Evolutionary conservation across 2,888 invertebrate species (phyloP).

Genomic region (Drosophila eohydei): DNA sequence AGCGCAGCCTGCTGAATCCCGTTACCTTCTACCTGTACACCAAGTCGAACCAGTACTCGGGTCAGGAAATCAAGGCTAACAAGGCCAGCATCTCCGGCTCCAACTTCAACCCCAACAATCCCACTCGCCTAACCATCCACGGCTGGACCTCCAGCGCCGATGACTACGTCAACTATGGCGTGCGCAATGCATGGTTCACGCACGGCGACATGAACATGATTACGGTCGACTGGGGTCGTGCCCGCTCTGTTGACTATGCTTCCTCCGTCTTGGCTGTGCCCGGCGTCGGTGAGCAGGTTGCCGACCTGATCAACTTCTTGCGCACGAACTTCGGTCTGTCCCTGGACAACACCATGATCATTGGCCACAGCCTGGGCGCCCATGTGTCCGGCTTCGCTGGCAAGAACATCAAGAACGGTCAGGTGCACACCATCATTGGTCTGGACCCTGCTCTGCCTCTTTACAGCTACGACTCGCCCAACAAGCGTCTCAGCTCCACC

Average conservation of each 20-base stretch:
- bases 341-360: slow-evolving; percentile 85
- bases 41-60: slow-evolving; percentile 55
- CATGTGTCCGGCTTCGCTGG: slow-evolving; percentile 88
- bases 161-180: slow-evolving; percentile 66
- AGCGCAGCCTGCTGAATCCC: slow-evolving; percentile 57
- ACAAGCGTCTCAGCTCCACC: slow-evolving; percentile 61
- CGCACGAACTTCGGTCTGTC: slow-evolving; percentile 85
- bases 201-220: slow-evolving; percentile 87
- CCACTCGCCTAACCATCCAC: slow-evolving; percentile 83
- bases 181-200: slow-evolving; percentile 86
- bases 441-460: slow-evolving; percentile 83
- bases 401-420: slow-evolving; percentile 86
- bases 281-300: slow-evolving; percentile 76
- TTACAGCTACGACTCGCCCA: slow-evolving; percentile 68
- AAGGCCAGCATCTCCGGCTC: slow-evolving; percentile 50
- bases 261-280: slow-evolving; percentile 85
- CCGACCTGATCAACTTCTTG: slow-evolving; percentile 83
- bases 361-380: slow-evolving; percentile 88
- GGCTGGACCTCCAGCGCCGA: slow-evolving; percentile 86
- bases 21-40: slow-evolving; percentile 80
- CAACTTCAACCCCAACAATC: slow-evolving; percentile 66
- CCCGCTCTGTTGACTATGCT: slow-evolving; percentile 86
- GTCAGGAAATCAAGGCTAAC: slow-evolving; percentile 62
- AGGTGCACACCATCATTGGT: slow-evolving; percentile 87
- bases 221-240: slow-evolving; percentile 87